phyloP scores from a whole-genome alignment of 2,113 vertebrate species.

The Protobothrops mucrosquamatus region DNA sequence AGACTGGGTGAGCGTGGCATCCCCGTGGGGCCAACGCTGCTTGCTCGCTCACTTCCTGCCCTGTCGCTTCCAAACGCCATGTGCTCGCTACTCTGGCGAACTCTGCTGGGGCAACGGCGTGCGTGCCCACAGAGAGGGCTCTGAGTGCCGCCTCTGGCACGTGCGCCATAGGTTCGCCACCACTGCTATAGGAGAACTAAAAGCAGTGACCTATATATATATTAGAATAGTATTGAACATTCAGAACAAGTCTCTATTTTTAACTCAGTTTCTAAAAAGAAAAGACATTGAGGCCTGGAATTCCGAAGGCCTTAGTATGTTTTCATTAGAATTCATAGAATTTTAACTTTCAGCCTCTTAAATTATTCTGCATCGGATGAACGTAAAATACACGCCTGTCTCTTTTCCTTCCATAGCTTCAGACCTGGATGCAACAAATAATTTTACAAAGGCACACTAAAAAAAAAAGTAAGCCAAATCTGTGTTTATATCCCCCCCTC shows the following conservation, averaged over 20 bases:
- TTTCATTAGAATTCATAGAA: not conserved
- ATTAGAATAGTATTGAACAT: not conserved
- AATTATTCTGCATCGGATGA: not conserved
- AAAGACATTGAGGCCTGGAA: not conserved
- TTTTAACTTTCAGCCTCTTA: conserved; percentile 13
- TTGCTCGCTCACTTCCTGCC: no score
- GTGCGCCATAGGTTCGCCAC: no score
- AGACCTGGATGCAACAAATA: not conserved
- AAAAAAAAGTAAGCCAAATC: accelerated
- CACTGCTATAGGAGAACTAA: not conserved
- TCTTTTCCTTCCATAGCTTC: not conserved
- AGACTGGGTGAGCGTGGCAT: no score
- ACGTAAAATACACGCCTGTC: not conserved
- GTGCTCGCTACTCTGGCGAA: no score
- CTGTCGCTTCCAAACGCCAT: no score
- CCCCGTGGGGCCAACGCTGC: no score
- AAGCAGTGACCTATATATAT: not conserved
- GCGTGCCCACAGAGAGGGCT: no score
- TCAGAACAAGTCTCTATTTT: conserved; percentile 23
- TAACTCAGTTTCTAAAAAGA: conserved; percentile 28
- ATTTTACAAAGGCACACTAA: accelerated
- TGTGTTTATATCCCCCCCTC: not conserved
- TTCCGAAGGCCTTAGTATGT: not conserved
- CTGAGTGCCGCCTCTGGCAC: no score
- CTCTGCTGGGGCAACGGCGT: no score